These are phyloP conservation scores for Falco biarmicus DNA, from an alignment of 2,797 vertebrate species.

Conservation along the genomic window DNA sequence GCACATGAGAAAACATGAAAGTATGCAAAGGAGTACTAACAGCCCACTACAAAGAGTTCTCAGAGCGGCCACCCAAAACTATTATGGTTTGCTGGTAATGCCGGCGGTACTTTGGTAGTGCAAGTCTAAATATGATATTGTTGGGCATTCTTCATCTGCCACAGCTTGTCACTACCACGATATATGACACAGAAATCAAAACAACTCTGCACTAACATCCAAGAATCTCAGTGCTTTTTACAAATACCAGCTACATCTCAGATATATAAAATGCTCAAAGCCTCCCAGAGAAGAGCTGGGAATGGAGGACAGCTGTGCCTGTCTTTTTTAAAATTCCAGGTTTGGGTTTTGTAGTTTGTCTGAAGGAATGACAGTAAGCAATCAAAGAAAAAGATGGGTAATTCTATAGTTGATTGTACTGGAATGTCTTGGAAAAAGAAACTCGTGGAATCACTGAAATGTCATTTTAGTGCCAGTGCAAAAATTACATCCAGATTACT, in stretches of 20 bases:
- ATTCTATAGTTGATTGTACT: constrained; percentile 61
- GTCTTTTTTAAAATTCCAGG: not conserved
- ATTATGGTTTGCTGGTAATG: not conserved
- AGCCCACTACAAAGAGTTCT: not conserved
- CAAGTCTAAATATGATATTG: not conserved
- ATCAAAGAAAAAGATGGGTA: constrained; percentile 39
- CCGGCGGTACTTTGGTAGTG: not conserved
- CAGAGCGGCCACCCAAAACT: not conserved
- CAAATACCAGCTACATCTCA: not conserved
- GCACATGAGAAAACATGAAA: not conserved
- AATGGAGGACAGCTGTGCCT: not conserved
- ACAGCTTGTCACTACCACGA: not conserved
- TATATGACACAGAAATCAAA: not conserved
- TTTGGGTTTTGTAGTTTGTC: constrained; percentile 22
- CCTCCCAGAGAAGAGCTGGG: not conserved
- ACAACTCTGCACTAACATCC: not conserved
- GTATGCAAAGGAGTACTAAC: not conserved
- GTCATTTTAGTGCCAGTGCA: constrained; percentile 31
- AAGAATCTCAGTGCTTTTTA: not conserved
- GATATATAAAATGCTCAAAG: not conserved
- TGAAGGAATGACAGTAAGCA: constrained; percentile 60
- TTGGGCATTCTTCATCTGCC: not conserved
- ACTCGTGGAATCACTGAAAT: constrained; percentile 60
- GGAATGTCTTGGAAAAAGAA: constrained; percentile 67
- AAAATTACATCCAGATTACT: constrained; percentile 65